Evolutionary conservation across 1,140 invertebrate genomes (phyloP).

Genomic region (Drosophila athabasca): DNA sequence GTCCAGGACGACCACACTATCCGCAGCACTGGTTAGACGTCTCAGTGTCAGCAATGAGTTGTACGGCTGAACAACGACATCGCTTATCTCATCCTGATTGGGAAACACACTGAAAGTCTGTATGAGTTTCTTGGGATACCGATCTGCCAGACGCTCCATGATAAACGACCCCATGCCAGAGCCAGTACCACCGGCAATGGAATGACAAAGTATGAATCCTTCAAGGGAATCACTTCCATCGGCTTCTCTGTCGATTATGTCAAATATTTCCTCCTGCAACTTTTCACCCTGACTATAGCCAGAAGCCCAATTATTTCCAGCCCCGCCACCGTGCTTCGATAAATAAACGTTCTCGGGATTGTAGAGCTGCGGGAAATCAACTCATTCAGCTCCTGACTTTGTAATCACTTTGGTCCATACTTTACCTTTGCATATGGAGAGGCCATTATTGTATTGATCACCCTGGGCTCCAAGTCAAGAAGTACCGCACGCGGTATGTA

Average conservation of each 20-base stretch:
- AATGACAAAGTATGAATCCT: constrained; percentile 99
- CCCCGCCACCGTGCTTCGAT: constrained; percentile 98
- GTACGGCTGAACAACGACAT: constrained; percentile 99
- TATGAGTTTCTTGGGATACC: constrained; percentile 98
- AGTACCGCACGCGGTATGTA: constrained; percentile 99
- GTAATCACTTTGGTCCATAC: not conserved
- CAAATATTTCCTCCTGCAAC: constrained; percentile 98
- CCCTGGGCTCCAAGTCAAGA: constrained; percentile 98
- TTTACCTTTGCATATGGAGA: constrained; percentile 95
- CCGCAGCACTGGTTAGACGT: constrained; percentile 96
- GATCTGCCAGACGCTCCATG: constrained; percentile 95
- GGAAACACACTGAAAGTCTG: constrained; percentile 99
- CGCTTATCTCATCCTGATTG: constrained; percentile 98
- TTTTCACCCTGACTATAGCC: constrained; percentile 97
- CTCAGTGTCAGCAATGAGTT: constrained; percentile 98
- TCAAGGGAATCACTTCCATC: constrained; percentile 99
- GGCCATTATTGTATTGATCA: constrained; percentile 98
- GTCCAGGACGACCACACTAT: constrained; percentile 98
- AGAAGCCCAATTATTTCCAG: constrained; percentile 99
- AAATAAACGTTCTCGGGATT: constrained; percentile 99
- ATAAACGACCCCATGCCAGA: constrained; percentile 99
- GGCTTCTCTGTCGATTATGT: constrained; percentile 99
- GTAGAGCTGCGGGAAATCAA: constrained; percentile 88
- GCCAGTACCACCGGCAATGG: constrained; percentile 99
- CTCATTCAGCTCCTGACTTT: not conserved